Base-by-base conservation (phyloP, 2,113 vertebrate species). In the Cheilinus undulatus region DNA sequence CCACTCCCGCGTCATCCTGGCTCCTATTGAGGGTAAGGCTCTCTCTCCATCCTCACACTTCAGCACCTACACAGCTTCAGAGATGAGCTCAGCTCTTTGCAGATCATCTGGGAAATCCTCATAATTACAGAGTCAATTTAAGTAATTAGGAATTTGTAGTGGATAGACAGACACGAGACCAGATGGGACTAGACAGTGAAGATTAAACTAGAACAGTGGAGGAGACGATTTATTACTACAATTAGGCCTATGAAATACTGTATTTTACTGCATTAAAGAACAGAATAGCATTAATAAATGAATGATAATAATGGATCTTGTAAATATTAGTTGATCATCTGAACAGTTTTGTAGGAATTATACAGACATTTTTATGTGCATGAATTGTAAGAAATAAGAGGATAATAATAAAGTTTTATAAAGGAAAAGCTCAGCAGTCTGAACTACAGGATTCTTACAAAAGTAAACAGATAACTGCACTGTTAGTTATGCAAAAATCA, bases 1-100 rank as follows among this genome's bases (percentile, higher is more conserved):
- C 93, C 98, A 99, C 79, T 99, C 97, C 0, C 96, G 98, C 0
- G 96, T 99, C 89, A 97, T 99, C 88, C 94, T 99, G 87, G 95
- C 97, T 78, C 97, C 96, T 42, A 95, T 99, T 0, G 97, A 99
- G 87, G 97, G 97, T 99, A 91, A 87, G 66, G 5, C 56, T 61
- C 56, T 10, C 56, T 10, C 20, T 28, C 22, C 5, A 15, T 43
- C 50, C 28, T 48, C 52, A 32, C 62, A 28, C 40, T 4, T 51
- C 20, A 4, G 5, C 74, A 66, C 67, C 23, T 17, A 63, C 67
- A 52, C 26, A 46, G 20, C 38, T 45, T 32, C 51, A 19, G 4
- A 75, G 32, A 45, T 51, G 19, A 73, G 49, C 70, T 61, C 14
- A 26, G 1, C 5, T 70, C 53, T 36, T 75, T 59, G 19, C 32